A percentile compares a stretch with the other conserved stretches of the same genome.
These are phyloP conservation scores for Anodontia alba DNA, from an alignment of 2,888 invertebrate species.

Conservation along the genomic window DNA sequence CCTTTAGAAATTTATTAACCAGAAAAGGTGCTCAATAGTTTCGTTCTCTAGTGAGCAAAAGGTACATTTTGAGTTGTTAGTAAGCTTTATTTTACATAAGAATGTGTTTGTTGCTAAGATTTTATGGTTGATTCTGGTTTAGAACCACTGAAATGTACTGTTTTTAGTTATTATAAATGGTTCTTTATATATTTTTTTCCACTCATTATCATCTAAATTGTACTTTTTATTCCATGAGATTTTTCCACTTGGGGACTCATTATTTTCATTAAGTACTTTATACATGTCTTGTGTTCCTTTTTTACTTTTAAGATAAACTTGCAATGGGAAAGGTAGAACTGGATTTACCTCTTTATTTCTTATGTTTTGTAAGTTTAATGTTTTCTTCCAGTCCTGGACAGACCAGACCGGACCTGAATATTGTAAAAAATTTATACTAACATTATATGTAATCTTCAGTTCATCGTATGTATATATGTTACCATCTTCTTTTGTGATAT, in stretches of 20 bases:
- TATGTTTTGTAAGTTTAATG: no score
- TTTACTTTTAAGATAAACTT: neutral
- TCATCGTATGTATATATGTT: neutral
- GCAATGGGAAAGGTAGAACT: neutral
- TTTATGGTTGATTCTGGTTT: neutral
- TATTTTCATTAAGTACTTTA: neutral
- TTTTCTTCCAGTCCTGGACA: no score
- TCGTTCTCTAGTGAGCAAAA: neutral
- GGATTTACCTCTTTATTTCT: neutral
- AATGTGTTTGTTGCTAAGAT: neutral
- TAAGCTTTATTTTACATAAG: neutral
- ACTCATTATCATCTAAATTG: neutral
- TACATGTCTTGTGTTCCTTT: neutral
- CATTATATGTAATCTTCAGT: neutral
- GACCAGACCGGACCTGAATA: neutral
- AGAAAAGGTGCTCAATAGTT: neutral
- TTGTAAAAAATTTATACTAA: neutral
- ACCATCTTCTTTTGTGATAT: neutral
- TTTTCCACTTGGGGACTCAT: neutral
- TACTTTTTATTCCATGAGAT: neutral
- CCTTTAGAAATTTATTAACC: no score
- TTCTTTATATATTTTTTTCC: neutral
- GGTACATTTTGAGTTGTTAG: neutral
- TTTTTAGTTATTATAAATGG: neutral
- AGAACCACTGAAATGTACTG: neutral